Conservation (phyloP, 2,888 invertebrate species). For the Lochmaea capreae region DNA sequence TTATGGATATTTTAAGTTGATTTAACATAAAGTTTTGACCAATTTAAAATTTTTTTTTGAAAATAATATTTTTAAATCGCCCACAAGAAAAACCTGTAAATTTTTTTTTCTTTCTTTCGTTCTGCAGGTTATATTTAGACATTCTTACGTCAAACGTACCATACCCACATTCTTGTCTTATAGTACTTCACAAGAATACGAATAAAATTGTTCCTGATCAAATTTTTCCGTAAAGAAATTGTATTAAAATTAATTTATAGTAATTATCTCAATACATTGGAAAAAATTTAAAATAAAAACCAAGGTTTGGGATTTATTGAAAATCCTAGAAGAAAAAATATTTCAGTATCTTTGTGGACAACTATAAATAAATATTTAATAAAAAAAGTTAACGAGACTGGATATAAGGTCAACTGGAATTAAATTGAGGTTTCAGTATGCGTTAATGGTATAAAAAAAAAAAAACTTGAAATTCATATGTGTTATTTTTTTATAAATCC, state of each 20-base stretch:
- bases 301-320: too few relatives aligned
- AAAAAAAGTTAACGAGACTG: background rate
- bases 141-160: background rate
- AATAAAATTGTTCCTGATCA: background rate
- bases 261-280: too few relatives aligned
- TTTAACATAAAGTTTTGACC: too few relatives aligned
- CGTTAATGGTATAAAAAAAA: background rate
- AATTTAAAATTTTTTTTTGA: too few relatives aligned
- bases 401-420: background rate
- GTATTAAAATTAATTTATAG: too few relatives aligned
- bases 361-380: background rate
- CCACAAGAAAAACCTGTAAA: too few relatives aligned
- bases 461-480: background rate
- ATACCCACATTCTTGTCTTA: background rate
- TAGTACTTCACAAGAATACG: background rate
- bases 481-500: too few relatives aligned
- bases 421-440: background rate
- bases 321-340: too few relatives aligned
- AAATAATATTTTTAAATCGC: too few relatives aligned
- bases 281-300: too few relatives aligned
- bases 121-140: background rate
- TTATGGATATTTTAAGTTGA: too few relatives aligned
- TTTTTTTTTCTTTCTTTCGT: background rate
- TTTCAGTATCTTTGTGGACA: background rate
- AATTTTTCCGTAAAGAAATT: background rate